Conservation (phyloP, 2,113 vertebrate species). For the Lophotis ruficrista region DNA sequence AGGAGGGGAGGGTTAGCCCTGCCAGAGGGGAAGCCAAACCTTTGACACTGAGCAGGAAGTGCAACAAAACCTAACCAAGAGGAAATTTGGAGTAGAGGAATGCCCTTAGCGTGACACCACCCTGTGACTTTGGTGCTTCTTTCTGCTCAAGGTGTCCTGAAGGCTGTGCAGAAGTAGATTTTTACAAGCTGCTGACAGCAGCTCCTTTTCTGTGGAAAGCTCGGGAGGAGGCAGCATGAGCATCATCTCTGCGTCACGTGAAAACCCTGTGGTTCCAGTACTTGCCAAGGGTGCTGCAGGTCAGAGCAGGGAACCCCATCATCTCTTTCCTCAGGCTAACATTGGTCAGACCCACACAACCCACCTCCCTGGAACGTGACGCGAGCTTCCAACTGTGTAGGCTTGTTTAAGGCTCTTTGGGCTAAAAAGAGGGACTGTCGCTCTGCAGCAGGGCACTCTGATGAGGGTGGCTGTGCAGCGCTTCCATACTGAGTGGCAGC, state of each 20-base stretch:
- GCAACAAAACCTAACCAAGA: not conserved
- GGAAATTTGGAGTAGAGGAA: not conserved
- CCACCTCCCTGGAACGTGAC: rapidly evolving
- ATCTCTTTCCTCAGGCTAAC: not conserved
- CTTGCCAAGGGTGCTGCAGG: not conserved
- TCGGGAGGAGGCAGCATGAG: not conserved
- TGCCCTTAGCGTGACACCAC: not conserved
- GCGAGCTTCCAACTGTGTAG: not conserved
- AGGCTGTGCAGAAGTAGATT: not conserved
- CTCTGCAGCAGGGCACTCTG: not conserved
- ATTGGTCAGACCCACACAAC: not conserved
- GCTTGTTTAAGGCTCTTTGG: not conserved
- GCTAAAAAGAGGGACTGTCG: not conserved
- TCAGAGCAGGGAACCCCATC: not conserved
- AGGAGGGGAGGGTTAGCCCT: not conserved
- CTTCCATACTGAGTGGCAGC: not conserved
- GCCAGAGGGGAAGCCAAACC: not conserved
- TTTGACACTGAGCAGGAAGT: not conserved
- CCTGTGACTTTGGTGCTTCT: not conserved
- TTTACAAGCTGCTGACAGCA: not conserved
- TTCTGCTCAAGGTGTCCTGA: not conserved
- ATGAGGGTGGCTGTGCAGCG: not conserved
- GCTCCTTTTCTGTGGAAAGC: not conserved
- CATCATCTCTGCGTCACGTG: not conserved
- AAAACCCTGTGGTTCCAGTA: not conserved